phyloP scores from a whole-genome alignment of 2,797 vertebrate species.

The Rhadinocentrus ornatus region DNA sequence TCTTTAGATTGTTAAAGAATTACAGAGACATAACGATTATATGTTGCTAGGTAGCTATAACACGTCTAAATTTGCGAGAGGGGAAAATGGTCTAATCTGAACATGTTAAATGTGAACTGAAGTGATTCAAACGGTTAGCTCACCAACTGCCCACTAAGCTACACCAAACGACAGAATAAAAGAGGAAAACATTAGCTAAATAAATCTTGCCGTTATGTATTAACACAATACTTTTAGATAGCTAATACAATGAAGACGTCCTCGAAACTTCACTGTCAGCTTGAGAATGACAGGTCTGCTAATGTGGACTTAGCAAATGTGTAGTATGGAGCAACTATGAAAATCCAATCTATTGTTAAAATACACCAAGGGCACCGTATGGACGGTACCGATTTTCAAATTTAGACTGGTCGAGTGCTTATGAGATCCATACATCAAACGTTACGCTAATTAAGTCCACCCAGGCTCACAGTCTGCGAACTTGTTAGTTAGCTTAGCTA shows the following conservation, averaged over 20 bases:
- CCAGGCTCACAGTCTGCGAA: conserved; percentile 32
- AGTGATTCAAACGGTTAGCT: not conserved
- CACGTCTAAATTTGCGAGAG: not conserved
- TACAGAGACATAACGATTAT: not conserved
- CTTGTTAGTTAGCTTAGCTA: conserved; percentile 54
- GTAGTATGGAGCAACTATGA: conserved; percentile 32
- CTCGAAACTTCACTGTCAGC: conserved; percentile 53
- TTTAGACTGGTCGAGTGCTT: fast-evolving
- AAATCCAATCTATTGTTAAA: conserved; percentile 17
- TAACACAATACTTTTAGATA: not conserved
- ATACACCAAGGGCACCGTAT: not conserved
- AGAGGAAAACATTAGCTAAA: fast-evolving
- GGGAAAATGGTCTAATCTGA: not conserved
- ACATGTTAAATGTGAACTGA: not conserved
- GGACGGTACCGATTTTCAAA: not conserved
- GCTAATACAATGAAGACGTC: not conserved
- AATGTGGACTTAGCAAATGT: conserved; percentile 58
- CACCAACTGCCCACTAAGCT: not conserved
- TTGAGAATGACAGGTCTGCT: conserved; percentile 42
- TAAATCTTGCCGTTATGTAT: fast-evolving
- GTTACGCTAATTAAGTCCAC: not conserved
- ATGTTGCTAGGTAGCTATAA: not conserved
- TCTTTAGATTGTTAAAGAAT: not conserved
- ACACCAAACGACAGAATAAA: not conserved
- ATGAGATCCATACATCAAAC: fast-evolving